Percentiles rank a stretch among this genome's conserved stretches.
Conservation (phyloP, 2,797 vertebrate genomes). For the Peromyscus nudipes region DNA sequence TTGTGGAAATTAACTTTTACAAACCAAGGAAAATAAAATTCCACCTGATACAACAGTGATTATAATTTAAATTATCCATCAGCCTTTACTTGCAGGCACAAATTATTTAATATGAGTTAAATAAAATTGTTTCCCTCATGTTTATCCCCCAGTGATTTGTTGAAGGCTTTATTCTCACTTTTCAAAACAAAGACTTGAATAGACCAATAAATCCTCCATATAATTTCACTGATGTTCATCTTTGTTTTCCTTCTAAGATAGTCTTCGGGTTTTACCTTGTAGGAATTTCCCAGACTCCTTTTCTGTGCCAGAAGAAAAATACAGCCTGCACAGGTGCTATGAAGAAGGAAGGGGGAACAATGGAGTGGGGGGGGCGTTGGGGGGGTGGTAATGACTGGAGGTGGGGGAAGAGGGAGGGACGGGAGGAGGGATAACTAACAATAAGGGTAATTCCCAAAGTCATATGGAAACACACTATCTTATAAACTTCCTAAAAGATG, state of each 20-base stretch:
- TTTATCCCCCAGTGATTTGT: slow-evolving; percentile 58
- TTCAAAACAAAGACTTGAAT: slow-evolving; percentile 46
- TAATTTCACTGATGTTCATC: slow-evolving; percentile 45
- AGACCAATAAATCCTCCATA: slow-evolving; percentile 1
- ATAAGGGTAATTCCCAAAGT: background rate
- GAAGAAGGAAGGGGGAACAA: background rate
- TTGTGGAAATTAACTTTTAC: slow-evolving; percentile 68
- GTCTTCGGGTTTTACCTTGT: slow-evolving; percentile 6
- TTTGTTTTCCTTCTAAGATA: slow-evolving; percentile 46
- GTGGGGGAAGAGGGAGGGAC: background rate
- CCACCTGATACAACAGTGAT: background rate
- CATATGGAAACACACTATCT: background rate
- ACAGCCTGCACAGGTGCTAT: background rate
- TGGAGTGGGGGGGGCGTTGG: too few species aligned
- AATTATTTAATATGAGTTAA: slow-evolving; percentile 66
- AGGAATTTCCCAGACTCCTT: slow-evolving; percentile 24
- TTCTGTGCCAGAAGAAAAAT: background rate
- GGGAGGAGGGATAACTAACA: too few species aligned
- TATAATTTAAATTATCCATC: slow-evolving; percentile 48
- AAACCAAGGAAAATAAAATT: slow-evolving; percentile 71
- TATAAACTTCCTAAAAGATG: background rate
- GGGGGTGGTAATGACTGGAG: background rate
- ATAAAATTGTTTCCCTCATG: slow-evolving; percentile 49
- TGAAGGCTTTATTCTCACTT: slow-evolving; percentile 56
- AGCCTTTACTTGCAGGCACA: slow-evolving; percentile 51